A percentile compares a stretch with the other conserved stretches of the same genome.
Evolutionary conservation across 2,113 vertebrate species (phyloP).

Genomic region (Ornithorhynchus anatinus): DNA sequence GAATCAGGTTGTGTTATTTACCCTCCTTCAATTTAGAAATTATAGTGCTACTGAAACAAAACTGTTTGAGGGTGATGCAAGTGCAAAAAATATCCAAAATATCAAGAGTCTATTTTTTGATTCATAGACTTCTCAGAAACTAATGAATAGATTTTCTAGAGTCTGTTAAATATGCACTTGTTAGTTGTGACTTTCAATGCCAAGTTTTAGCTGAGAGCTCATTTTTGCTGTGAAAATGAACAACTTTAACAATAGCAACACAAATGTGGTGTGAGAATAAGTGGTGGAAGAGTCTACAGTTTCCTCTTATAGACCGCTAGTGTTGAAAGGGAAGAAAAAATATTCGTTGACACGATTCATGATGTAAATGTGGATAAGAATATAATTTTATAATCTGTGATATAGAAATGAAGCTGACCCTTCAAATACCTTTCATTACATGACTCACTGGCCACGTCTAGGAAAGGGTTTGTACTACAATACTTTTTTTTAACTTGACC

Average conservation of each 20-base stretch:
- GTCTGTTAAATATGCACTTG: conserved; percentile 38
- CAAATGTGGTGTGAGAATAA: conserved; percentile 29
- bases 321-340: conserved; percentile 16
- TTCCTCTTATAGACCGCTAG: conserved; percentile 19
- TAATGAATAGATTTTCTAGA: conserved; percentile 40
- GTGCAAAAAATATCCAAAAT: conserved; percentile 58
- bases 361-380: background rate
- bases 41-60: conserved; percentile 57
- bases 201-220: conserved; percentile 30
- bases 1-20: too few species aligned
- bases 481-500: too few species aligned
- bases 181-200: conserved; percentile 46
- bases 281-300: conserved; percentile 2
- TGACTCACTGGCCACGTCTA: too few species aligned
- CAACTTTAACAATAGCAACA: conserved; percentile 31
- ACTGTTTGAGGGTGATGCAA: conserved; percentile 61
- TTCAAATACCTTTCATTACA: too few species aligned
- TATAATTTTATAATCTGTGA: background rate
- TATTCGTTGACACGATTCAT: background rate
- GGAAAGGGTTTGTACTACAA: too few species aligned
- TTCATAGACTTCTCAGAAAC: conserved; percentile 43
- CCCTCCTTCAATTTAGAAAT: conserved; percentile 49
- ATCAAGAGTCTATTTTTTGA: conserved; percentile 44
- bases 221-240: conserved; percentile 44
- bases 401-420: too few species aligned